A percentile compares a stretch with the other conserved stretches of the same genome.
These are phyloP conservation scores for Solea solea DNA, from an alignment of 2,113 vertebrate genomes.

Conservation along the genomic window DNA sequence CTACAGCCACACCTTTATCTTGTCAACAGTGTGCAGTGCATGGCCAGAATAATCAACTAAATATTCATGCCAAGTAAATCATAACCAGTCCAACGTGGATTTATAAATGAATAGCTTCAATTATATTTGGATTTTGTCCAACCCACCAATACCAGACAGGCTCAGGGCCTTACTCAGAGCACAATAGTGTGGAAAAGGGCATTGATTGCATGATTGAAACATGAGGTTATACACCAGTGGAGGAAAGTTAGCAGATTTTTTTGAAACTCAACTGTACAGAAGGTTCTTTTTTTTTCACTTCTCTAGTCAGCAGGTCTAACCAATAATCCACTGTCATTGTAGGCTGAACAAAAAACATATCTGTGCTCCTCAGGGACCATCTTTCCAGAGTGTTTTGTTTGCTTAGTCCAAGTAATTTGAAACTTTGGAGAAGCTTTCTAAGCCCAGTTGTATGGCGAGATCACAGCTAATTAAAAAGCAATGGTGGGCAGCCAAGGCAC, in stretches of 20 bases:
- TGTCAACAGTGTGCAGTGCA: no score
- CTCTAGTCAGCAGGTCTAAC: not conserved
- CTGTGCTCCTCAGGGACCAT: not conserved
- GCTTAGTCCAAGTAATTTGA: not conserved
- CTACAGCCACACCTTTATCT: no score
- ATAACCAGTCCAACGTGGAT: not conserved
- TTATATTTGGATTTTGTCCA: constrained; percentile 14
- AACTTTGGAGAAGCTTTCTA: no score
- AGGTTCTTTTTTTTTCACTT: not conserved
- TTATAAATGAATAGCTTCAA: constrained; percentile 24
- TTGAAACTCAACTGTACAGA: not conserved
- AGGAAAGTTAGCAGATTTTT: constrained; percentile 25
- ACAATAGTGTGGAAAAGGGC: constrained; percentile 46
- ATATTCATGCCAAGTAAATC: no score
- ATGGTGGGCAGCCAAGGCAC: constrained; percentile 4
- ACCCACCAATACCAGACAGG: not conserved
- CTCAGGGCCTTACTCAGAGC: not conserved
- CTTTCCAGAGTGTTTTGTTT: not conserved
- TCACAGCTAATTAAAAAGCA: constrained; percentile 44
- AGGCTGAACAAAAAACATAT: not conserved
- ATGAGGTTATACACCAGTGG: constrained; percentile 27
- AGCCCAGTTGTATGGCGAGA: not conserved
- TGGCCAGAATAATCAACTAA: no score
- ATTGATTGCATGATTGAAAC: constrained; percentile 69
- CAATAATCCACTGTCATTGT: not conserved